These are phyloP conservation scores for Brenthis daphne DNA, from an alignment of 2,888 invertebrate species.

Conservation along the genomic window DNA sequence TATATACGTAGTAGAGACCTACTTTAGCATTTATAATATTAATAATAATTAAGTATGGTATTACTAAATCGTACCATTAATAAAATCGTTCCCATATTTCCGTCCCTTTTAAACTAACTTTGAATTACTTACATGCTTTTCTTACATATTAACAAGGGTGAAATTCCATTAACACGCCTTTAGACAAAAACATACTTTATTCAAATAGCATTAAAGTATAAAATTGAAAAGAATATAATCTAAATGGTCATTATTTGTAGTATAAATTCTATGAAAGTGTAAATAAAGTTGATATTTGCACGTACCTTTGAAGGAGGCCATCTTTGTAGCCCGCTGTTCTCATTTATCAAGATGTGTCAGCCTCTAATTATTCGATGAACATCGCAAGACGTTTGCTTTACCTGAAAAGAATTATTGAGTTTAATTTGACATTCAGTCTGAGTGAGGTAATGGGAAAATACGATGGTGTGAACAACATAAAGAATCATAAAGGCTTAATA, in stretches of 20 bases:
- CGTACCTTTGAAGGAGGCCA: conserved; percentile 56
- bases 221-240: neutral
- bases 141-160: conserved; percentile 29
- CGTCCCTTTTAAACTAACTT: conserved; percentile 15
- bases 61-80: conserved; percentile 15
- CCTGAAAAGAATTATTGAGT: conserved; percentile 37
- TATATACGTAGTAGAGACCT: too few species aligned
- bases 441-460: neutral
- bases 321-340: conserved; percentile 42
- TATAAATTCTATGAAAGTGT: neutral
- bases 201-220: conserved; percentile 19
- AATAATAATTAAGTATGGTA: neutral
- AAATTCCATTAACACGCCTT: neutral
- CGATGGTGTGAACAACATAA: neutral
- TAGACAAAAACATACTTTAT: neutral
- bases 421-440: conserved; percentile 27
- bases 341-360: conserved; percentile 45
- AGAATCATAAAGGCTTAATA: too few species aligned
- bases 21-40: too few species aligned
- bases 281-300: conserved; percentile 18
- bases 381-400: conserved; percentile 35
- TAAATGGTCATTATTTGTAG: neutral
- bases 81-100: conserved; percentile 8
- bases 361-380: conserved; percentile 33
- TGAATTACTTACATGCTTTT: conserved; percentile 25